These are phyloP conservation scores for Promerops cafer DNA, from an alignment of 2,113 vertebrate genomes.

Conservation along the genomic window DNA sequence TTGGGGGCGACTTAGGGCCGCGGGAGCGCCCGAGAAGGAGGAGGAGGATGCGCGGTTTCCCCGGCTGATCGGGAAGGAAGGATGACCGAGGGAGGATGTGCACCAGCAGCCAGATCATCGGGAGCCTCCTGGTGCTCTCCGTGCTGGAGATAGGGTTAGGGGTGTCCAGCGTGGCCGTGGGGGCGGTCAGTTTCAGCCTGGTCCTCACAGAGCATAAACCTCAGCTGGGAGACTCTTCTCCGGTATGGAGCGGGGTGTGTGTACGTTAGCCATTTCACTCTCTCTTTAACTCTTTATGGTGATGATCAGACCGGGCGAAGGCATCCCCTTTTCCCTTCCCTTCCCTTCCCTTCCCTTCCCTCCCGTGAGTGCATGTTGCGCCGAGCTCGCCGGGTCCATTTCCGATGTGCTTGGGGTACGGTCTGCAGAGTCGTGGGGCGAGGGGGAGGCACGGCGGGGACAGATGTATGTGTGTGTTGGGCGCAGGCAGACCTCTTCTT, in stretches of 20 bases:
- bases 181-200: slow-evolving; percentile 91
- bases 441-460: background rate
- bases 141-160: slow-evolving; percentile 97
- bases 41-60: slow-evolving; percentile 59
- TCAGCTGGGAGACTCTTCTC: slow-evolving; percentile 96
- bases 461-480: background rate
- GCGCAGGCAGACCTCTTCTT: background rate
- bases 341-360: background rate
- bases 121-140: slow-evolving; percentile 94
- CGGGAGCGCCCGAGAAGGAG: background rate
- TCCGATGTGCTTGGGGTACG: background rate
- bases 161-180: slow-evolving; percentile 94
- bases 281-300: slow-evolving; percentile 76
- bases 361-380: background rate
- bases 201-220: slow-evolving; percentile 82
- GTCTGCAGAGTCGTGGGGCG: background rate
- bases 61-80: slow-evolving; percentile 77
- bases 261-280: slow-evolving; percentile 89
- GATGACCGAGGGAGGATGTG: slow-evolving; percentile 95
- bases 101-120: slow-evolving; percentile 97
- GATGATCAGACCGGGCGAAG: slow-evolving; percentile 51
- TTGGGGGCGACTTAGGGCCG: slow-evolving; percentile 50
- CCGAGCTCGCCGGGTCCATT: slow-evolving; percentile 6
- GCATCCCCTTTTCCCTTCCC: background rate
- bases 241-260: slow-evolving; percentile 99